phyloP scores from a whole-genome alignment of 2,888 invertebrate genomes.

The Plagodis dolabraria region DNA sequence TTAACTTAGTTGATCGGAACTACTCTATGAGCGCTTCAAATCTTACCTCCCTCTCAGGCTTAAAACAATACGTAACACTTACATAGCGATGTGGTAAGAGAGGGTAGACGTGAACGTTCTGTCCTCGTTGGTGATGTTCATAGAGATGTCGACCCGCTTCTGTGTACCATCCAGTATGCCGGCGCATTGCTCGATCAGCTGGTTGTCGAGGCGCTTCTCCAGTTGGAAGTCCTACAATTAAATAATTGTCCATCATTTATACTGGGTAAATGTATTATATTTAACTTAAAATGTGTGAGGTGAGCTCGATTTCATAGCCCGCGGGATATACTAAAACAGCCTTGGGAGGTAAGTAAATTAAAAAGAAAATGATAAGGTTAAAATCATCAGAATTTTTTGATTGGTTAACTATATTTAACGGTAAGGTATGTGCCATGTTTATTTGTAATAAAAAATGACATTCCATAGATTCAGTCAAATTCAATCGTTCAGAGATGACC shows the following conservation, averaged over 20 bases:
- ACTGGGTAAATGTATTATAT: no score
- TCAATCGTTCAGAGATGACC: not conserved
- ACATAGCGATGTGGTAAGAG: constrained; percentile 97
- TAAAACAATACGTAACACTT: constrained; percentile 55
- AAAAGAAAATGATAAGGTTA: no score
- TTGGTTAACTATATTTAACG: no score
- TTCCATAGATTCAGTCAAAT: not conserved
- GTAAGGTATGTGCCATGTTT: no score
- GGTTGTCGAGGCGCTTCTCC: constrained; percentile 92
- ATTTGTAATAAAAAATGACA: not conserved
- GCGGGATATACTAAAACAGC: no score
- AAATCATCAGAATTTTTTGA: no score
- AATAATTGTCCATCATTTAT: not conserved
- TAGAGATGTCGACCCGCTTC: constrained; percentile 88
- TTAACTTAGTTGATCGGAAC: no score
- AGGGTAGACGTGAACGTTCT: constrained; percentile 97
- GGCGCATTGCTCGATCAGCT: constrained; percentile 89
- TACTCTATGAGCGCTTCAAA: no score
- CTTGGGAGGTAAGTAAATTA: no score
- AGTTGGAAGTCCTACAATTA: constrained; percentile 91
- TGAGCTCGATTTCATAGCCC: no score
- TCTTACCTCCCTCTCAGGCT: no score
- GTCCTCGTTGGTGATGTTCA: constrained; percentile 95
- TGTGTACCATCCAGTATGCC: constrained; percentile 90
- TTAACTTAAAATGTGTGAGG: no score